Conservation (phyloP, 2,888 invertebrate species). For the Carcina quercana region DNA sequence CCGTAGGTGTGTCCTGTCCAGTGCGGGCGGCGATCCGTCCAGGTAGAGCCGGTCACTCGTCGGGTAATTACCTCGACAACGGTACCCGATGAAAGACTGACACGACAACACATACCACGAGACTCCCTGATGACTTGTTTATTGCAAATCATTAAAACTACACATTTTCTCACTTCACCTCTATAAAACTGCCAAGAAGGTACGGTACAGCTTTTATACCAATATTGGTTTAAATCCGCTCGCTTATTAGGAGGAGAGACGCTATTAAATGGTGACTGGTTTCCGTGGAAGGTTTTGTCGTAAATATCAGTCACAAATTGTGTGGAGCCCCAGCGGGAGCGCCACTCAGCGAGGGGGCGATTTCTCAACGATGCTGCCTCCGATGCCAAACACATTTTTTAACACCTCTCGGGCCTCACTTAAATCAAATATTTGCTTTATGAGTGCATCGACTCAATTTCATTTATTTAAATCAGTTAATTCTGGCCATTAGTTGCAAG, state of each 20-base stretch:
- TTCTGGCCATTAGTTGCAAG: no score
- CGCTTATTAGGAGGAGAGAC: conserved; percentile 38
- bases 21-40: no score
- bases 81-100: conserved; percentile 58
- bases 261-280: conserved; percentile 53
- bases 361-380: conserved; percentile 64
- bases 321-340: conserved; percentile 60
- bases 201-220: conserved; percentile 38
- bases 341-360: conserved; percentile 66
- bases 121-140: conserved; percentile 51
- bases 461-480: no score
- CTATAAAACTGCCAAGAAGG: conserved; percentile 34
- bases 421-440: conserved; percentile 66
- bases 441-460: conserved; percentile 44
- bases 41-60: conserved; percentile 32
- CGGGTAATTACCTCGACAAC: conserved; percentile 57
- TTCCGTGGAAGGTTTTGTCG: conserved; percentile 57
- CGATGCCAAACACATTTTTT: conserved; percentile 68
- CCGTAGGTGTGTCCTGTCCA: conserved; percentile 35
- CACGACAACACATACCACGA: conserved; percentile 27
- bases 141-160: conserved; percentile 42
- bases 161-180: conserved; percentile 31
- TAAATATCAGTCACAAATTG: conserved; percentile 69
- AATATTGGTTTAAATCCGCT: conserved; percentile 41
- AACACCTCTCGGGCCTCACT: conserved; percentile 57